Evolutionary conservation across 2,113 vertebrate genomes (phyloP).

Genomic region (Pardalotus punctatus): DNA sequence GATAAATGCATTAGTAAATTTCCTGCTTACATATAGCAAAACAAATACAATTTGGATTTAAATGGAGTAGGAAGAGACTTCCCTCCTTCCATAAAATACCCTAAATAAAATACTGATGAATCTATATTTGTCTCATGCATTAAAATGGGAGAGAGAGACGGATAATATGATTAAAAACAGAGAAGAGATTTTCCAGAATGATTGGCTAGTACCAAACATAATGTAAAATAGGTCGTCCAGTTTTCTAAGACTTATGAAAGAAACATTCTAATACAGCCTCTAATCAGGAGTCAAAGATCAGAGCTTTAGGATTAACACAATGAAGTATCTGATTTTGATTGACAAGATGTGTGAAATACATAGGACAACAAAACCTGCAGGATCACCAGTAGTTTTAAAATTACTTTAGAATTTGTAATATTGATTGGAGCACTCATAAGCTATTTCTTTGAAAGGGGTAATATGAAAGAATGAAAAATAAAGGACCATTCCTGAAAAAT

Average conservation of each 20-base stretch:
- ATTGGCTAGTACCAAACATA: neutral
- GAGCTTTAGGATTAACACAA: slow-evolving; percentile 9
- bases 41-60: neutral
- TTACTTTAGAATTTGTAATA: neutral
- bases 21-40: neutral
- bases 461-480: neutral
- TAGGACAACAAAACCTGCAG: neutral
- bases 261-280: slow-evolving; percentile 2
- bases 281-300: slow-evolving; percentile 44
- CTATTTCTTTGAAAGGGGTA: neutral
- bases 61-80: neutral
- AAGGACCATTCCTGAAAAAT: neutral
- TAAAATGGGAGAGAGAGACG: neutral
- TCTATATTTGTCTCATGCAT: neutral
- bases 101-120: neutral
- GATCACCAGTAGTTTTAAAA: neutral
- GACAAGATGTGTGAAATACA: neutral
- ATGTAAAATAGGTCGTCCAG: neutral
- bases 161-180: neutral
- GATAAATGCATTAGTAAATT: neutral
- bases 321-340: neutral
- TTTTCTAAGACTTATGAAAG: slow-evolving; percentile 18
- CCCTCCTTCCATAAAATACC: neutral
- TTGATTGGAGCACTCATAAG: neutral
- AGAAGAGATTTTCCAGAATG: neutral